Evolutionary conservation across 2,888 invertebrate genomes (phyloP).

Genomic region (Rotaria magnacalcarata): DNA sequence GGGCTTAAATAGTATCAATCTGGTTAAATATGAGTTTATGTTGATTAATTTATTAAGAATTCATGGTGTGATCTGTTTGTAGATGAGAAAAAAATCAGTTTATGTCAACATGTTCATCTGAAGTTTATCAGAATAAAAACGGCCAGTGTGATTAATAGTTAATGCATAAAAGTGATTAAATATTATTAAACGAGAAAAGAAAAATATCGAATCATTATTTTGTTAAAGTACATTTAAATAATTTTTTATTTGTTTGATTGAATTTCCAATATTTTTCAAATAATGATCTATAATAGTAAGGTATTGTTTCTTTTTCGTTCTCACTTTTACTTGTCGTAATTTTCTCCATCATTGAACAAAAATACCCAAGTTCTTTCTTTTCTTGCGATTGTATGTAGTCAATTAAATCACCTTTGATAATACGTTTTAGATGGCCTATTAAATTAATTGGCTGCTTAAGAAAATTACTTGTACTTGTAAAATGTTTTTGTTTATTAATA

Average conservation of each 20-base stretch:
- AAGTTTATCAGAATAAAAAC: background rate
- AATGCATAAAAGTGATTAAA: too few relatives aligned
- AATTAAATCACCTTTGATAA: background rate
- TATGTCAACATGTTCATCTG: background rate
- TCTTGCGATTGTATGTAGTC: conserved; percentile 27
- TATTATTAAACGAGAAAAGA: too few relatives aligned
- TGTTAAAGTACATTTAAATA: background rate
- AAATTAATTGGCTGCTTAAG: conserved; percentile 1
- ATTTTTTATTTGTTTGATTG: background rate
- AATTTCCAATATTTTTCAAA: conserved; percentile 34
- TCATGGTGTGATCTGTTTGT: too few relatives aligned
- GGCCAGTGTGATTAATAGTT: too few relatives aligned
- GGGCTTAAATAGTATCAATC: too few relatives aligned
- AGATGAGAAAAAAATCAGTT: too few relatives aligned
- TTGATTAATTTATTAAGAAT: too few relatives aligned
- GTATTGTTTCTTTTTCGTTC: background rate
- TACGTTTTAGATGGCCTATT: conserved; percentile 6
- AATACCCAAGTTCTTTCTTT: background rate
- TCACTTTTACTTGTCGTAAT: background rate
- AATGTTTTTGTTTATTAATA: background rate
- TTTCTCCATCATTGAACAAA: background rate
- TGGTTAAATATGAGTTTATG: too few relatives aligned
- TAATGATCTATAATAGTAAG: background rate
- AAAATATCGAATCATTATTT: background rate
- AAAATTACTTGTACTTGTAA: conserved; percentile 16